Conservation (phyloP, 2,888 invertebrate genomes). For the Lasioglossum pauxillum region DNA sequence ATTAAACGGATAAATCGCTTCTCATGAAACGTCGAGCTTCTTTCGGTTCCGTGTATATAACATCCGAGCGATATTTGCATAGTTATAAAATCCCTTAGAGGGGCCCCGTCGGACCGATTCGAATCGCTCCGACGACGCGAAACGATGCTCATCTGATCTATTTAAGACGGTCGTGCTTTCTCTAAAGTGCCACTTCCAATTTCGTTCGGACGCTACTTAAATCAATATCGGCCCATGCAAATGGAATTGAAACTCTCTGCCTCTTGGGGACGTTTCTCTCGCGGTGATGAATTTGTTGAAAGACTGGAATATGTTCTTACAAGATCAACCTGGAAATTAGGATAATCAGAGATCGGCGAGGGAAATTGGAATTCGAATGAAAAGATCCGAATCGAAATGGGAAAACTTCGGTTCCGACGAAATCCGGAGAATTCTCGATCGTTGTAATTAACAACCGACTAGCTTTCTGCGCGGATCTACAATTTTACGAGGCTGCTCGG, state of each 20-base stretch:
- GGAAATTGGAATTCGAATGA: conserved; percentile 3
- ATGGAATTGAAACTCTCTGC: conserved; percentile 15
- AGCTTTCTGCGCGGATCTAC: background rate
- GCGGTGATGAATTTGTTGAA: background rate
- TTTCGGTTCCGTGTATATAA: background rate
- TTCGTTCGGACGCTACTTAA: conserved; percentile 23
- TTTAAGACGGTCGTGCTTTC: conserved; percentile 3
- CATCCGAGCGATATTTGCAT: conserved; percentile 31
- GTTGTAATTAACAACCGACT: background rate
- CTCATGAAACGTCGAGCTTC: conserved; percentile 12
- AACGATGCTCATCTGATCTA: conserved; percentile 37
- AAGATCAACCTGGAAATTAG: background rate
- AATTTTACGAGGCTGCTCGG: background rate
- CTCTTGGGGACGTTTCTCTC: conserved; percentile 1
- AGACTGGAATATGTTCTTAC: background rate
- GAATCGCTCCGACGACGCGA: conserved; percentile 1
- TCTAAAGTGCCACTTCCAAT: conserved; percentile 16
- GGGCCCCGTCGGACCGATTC: background rate
- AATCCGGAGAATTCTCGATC: background rate
- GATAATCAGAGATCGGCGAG: background rate
- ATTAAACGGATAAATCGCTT: conserved; percentile 48
- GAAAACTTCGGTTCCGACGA: background rate
- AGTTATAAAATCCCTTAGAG: conserved; percentile 11
- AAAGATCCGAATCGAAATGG: background rate
- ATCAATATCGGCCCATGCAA: conserved; percentile 18